A percentile compares a stretch with the other conserved stretches of the same genome.
These are phyloP conservation scores for Scelioninae gen. 1 DNA, from an alignment of 2,888 invertebrate genomes.

Conservation along the genomic window DNA sequence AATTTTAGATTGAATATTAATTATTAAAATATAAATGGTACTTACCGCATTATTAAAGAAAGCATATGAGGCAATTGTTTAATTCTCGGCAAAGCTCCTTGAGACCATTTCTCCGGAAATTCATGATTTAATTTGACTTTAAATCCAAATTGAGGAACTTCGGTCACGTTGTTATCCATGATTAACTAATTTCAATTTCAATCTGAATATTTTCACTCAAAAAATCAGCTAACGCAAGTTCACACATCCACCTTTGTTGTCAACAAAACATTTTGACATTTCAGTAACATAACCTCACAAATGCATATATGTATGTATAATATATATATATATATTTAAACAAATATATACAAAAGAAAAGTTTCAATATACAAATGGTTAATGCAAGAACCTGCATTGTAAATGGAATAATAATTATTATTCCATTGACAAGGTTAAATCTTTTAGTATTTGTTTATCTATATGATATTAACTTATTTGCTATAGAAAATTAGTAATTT, in stretches of 20 bases:
- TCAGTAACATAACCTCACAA: not conserved
- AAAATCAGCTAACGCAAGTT: not conserved
- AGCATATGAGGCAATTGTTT: slow-evolving; percentile 89
- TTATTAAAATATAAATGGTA: not conserved
- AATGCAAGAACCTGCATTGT: no score
- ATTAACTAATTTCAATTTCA: not conserved
- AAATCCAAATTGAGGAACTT: slow-evolving; percentile 88
- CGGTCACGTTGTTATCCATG: slow-evolving; percentile 63
- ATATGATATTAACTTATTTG: no score
- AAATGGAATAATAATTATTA: no score
- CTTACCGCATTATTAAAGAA: slow-evolving; percentile 89
- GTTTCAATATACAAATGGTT: no score
- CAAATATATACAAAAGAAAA: no score
- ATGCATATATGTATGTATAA: no score
- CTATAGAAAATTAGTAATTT: no score
- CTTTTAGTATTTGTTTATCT: no score
- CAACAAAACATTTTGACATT: slow-evolving; percentile 1
- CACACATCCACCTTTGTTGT: not conserved
- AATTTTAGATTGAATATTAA: not conserved
- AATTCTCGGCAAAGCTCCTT: slow-evolving; percentile 87
- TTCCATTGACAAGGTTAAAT: no score
- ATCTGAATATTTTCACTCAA: not conserved
- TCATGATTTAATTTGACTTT: slow-evolving; percentile 90
- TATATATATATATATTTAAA: no score
- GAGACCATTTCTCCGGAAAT: slow-evolving; percentile 90